A percentile compares a stretch with the other conserved stretches of the same genome.
Conservation (phyloP, 2,888 invertebrate species). For the Dolomedes plantarius region DNA sequence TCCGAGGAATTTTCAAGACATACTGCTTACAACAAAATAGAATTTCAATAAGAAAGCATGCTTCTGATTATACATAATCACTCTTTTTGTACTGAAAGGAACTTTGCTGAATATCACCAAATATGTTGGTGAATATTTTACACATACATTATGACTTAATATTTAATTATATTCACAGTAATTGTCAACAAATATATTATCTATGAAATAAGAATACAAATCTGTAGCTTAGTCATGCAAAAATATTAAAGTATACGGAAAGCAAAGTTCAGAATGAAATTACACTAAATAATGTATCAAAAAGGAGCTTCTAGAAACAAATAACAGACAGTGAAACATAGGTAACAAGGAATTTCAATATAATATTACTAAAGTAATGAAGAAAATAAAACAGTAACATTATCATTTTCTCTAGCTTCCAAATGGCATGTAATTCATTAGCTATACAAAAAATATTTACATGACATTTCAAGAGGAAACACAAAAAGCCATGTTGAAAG, state of each 20-base stretch:
- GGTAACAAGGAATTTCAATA: neutral
- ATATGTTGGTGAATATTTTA: neutral
- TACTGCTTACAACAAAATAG: conserved; percentile 64
- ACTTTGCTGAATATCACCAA: conserved; percentile 50
- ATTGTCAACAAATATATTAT: neutral
- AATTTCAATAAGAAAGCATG: conserved; percentile 65
- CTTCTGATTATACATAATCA: conserved; percentile 41
- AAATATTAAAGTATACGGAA: conserved; percentile 10
- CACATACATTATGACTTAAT: conserved; percentile 1
- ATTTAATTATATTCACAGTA: conserved; percentile 1
- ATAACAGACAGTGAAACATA: neutral
- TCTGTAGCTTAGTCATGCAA: neutral
- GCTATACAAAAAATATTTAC: conserved; percentile 67
- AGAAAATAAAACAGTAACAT: neutral
- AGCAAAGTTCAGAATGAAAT: conserved; percentile 10
- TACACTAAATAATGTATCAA: conserved; percentile 6
- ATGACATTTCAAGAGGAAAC: conserved; percentile 60
- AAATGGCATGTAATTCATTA: conserved; percentile 48
- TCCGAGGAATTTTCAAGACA: conserved; percentile 32
- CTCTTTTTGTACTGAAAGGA: conserved; percentile 70
- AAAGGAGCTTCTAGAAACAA: neutral
- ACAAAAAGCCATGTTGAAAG: conserved; percentile 46
- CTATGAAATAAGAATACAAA: neutral
- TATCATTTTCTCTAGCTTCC: conserved; percentile 37
- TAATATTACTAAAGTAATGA: neutral